A percentile compares a stretch with the other conserved stretches of the same genome.
These are phyloP conservation scores for Sminthurinus aureus DNA, from an alignment of 2,888 invertebrate species.

Conservation along the genomic window DNA sequence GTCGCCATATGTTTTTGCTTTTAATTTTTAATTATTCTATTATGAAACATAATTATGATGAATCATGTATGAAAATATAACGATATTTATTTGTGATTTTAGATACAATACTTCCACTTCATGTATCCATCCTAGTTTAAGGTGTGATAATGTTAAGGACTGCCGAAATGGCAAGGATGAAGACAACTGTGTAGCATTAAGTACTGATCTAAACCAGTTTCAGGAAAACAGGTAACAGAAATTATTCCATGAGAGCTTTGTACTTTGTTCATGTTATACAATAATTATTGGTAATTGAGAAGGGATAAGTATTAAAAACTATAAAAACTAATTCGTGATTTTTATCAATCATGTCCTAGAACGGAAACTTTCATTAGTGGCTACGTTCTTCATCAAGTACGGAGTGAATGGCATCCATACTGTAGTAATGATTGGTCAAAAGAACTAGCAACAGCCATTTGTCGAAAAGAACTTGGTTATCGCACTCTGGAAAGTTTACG, in stretches of 20 bases:
- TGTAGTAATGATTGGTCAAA: constrained; percentile 44
- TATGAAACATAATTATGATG: no score
- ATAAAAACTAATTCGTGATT: neutral
- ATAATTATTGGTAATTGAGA: neutral
- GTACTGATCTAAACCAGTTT: constrained; percentile 8
- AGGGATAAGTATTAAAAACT: neutral
- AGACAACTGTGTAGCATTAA: constrained; percentile 30
- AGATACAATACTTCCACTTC: constrained; percentile 7
- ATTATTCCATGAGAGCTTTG: no score
- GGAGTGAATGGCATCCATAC: constrained; percentile 47
- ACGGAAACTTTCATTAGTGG: constrained; percentile 22
- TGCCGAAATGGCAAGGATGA: constrained; percentile 46
- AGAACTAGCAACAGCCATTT: constrained; percentile 36
- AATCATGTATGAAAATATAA: neutral
- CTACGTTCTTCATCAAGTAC: constrained; percentile 44
- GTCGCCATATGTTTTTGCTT: no score
- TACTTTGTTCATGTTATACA: neutral
- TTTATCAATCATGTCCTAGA: neutral
- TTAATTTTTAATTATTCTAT: neutral
- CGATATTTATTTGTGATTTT: neutral
- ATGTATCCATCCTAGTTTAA: constrained; percentile 38
- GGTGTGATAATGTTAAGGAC: constrained; percentile 42
- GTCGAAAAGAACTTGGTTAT: constrained; percentile 34
- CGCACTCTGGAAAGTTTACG: neutral
- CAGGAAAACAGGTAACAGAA: constrained; percentile 24